Evolutionary conservation across 1,140 invertebrate species (phyloP), one percentile per base, ranked within the genome.

Genomic region (Bombus waltoni): DNA sequence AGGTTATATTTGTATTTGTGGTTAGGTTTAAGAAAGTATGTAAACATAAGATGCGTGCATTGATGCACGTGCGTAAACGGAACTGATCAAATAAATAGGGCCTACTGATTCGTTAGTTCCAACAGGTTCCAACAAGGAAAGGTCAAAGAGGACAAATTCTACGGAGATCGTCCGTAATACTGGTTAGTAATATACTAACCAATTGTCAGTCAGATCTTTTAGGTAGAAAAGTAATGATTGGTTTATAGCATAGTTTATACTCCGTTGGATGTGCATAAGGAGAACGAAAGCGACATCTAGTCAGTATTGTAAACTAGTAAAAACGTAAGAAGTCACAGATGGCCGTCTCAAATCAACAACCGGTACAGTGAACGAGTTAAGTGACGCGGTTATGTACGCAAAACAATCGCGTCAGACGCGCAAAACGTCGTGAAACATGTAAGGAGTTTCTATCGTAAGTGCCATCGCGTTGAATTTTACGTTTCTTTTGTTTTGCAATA

Each of bases 301-400:
- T 22, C 35, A 15, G 1, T 18, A 42, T 28, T 78, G 38, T n/a
- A 28, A 47, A 38, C 25, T 59, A 65, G 66, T 71, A 44, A 79
- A 81, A 57, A 81, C 44, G 74, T 47, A 68, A 44, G 35, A 71
- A 84, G 44, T 57, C 62, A 78, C 74, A 85, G 76, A 87, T 80
- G 75, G 86, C 86, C 40, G 82, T 79, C 75, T 85, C n/a, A 85
- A 87, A 80, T 85, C 82, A 87, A 87, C 86, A 87, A 87, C 86
- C 86, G 86, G 86, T 87, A 59, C 70, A 82, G 35, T 28, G 40
- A 78, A 57, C 53, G 57, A 73, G 47, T 3, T 11, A 74, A 85
- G 86, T 85, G 82, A 87, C 75, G 81, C 82, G 86, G 76, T 84
- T 87, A 87, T 87, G 86, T 79, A 84, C 81, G 86, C 59, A 84